Percentiles rank a stretch among this genome's conserved stretches.
Evolutionary conservation across 2,888 invertebrate species (phyloP).

Genomic region (Tetragonula carbonaria): DNA sequence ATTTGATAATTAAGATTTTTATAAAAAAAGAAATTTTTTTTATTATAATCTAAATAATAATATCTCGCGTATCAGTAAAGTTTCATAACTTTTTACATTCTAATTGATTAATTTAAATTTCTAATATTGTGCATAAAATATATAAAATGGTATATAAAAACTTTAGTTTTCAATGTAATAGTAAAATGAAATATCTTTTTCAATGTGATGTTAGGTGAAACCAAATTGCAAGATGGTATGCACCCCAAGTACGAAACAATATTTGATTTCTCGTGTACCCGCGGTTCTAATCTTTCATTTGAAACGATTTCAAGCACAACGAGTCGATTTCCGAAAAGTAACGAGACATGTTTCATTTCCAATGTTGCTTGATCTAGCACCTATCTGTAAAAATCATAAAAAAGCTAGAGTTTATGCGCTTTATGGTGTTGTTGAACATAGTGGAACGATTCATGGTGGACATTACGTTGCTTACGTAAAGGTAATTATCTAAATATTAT

Average conservation of each 20-base stretch:
- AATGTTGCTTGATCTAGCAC: slow-evolving; percentile 93
- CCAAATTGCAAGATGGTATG: slow-evolving; percentile 89
- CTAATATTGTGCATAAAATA: not conserved
- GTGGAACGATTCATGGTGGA: slow-evolving; percentile 94
- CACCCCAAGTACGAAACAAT: slow-evolving; percentile 93
- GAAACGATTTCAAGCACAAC: slow-evolving; percentile 95
- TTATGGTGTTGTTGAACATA: slow-evolving; percentile 98
- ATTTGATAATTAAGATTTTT: not conserved
- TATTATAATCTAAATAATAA: too few species aligned
- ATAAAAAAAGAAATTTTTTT: not conserved
- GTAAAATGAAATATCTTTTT: not conserved
- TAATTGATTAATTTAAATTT: not conserved
- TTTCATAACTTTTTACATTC: not conserved
- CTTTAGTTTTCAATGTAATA: not conserved
- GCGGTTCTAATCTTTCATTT: slow-evolving; percentile 97
- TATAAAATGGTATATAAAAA: not conserved
- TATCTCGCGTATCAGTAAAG: not conserved
- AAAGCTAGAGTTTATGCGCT: slow-evolving; percentile 91
- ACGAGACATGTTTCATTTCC: slow-evolving; percentile 95
- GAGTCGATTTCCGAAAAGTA: slow-evolving; percentile 90
- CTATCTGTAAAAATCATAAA: slow-evolving; percentile 91
- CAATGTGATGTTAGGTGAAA: slow-evolving; percentile 83
- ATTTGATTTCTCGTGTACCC: slow-evolving; percentile 95
- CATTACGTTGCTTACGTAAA: slow-evolving; percentile 98
- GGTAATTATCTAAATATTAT: slow-evolving; percentile 83